Evolutionary conservation across 2,888 invertebrate species (phyloP).

Genomic region (Epsilonema sp.): DNA sequence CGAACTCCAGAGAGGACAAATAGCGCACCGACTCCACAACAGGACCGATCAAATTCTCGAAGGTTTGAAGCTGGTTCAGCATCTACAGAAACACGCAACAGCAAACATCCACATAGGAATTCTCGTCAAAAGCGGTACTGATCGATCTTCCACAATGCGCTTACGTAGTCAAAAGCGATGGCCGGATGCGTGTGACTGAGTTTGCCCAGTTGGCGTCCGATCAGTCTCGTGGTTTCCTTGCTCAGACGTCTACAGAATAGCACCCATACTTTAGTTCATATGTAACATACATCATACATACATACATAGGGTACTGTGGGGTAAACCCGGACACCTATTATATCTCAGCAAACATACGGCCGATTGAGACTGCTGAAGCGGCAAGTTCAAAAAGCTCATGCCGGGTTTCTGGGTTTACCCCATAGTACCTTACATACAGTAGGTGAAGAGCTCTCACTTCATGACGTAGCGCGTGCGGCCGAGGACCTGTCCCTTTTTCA

Average conservation of each 20-base stretch:
- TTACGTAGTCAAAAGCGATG: constrained; percentile 82
- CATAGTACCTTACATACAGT: too few relatives aligned
- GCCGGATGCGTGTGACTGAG: constrained; percentile 85
- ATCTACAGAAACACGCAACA: constrained; percentile 33
- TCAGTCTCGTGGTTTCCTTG: constrained; percentile 92
- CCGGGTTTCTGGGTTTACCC: too few relatives aligned
- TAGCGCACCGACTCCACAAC: constrained; percentile 95
- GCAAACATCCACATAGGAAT: too few relatives aligned
- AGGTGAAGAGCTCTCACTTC: constrained; percentile 83
- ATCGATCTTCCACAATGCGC: too few relatives aligned
- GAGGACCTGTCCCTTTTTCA: constrained; percentile 61
- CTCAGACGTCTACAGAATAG: constrained; percentile 43
- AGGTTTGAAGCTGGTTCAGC: constrained; percentile 62
- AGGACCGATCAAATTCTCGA: constrained; percentile 79
- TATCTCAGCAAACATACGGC: too few relatives aligned
- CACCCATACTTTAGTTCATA: too few relatives aligned
- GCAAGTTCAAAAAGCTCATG: too few relatives aligned
- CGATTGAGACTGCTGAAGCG: too few relatives aligned
- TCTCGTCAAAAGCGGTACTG: too few relatives aligned
- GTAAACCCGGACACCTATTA: too few relatives aligned
- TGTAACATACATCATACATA: too few relatives aligned
- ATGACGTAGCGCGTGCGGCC: constrained; percentile 84
- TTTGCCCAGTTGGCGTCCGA: constrained; percentile 86
- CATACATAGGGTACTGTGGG: too few relatives aligned
- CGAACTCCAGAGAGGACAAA: constrained; percentile 77